phyloP scores from a whole-genome alignment of 2,113 vertebrate species.

The Dissostichus mawsoni region DNA sequence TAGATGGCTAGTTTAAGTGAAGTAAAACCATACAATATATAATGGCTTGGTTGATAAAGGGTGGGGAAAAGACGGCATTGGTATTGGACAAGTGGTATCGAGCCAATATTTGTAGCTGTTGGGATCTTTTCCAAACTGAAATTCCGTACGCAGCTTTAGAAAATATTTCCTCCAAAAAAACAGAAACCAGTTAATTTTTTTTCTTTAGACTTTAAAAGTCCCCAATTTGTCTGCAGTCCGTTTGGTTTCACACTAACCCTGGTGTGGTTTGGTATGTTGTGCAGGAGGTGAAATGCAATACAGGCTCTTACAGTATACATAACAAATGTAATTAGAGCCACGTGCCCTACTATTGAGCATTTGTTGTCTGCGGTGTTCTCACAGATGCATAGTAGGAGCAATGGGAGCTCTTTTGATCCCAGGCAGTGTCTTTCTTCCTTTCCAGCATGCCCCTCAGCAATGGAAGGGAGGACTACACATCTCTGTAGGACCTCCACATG shows the following conservation, averaged over 20 bases:
- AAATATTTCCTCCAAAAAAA: neutral
- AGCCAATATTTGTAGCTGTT: neutral
- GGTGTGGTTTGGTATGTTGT: constrained; percentile 4
- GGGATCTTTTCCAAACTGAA: neutral
- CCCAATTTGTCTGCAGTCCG: neutral
- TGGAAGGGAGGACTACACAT: constrained; percentile 26
- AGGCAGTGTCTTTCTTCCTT: constrained; percentile 36
- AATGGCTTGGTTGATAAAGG: no score
- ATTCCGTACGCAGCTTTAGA: constrained; percentile 6
- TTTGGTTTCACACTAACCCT: neutral
- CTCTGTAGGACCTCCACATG: constrained; percentile 28
- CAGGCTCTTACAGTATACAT: neutral
- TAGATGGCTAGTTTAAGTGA: no score
- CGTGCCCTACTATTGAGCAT: constrained; percentile 24
- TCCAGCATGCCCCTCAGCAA: constrained; percentile 41
- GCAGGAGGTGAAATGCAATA: constrained; percentile 16
- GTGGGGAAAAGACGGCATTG: no score
- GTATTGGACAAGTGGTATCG: no score
- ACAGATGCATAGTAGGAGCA: constrained; percentile 20
- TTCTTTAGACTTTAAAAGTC: neutral
- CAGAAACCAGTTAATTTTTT: neutral
- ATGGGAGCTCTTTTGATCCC: constrained; percentile 39
- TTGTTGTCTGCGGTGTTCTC: constrained; percentile 29
- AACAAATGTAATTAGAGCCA: constrained; percentile 46
- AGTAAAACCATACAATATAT: no score